phyloP scores from a whole-genome alignment of 64 coral and sea anemone genomes.

The Stichodactyla mertensii region DNA sequence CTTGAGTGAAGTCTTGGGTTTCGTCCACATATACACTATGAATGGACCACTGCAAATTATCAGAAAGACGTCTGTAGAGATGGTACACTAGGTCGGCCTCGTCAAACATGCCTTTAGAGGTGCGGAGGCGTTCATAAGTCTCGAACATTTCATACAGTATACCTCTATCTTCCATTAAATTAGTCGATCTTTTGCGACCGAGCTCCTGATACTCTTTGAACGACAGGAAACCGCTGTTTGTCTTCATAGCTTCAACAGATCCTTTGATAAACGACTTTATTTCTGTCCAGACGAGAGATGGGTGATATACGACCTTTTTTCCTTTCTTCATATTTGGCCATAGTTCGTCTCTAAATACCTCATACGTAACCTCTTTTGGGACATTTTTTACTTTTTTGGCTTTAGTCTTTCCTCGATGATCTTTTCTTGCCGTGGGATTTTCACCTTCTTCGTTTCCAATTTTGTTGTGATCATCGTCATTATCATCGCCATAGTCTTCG shows the following conservation, averaged over 20 bases:
- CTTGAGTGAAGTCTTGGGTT: slow-evolving; percentile 98
- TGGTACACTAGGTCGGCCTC: slow-evolving; percentile 81
- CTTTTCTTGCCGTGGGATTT: neutral
- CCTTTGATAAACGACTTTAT: slow-evolving; percentile 98
- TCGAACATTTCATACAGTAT: slow-evolving; percentile 71
- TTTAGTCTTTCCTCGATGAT: neutral
- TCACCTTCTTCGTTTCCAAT: slow-evolving; percentile 41
- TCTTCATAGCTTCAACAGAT: slow-evolving; percentile 72
- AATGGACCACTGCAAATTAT: slow-evolving; percentile 69
- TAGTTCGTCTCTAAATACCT: slow-evolving; percentile 79
- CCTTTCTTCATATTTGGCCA: slow-evolving; percentile 86
- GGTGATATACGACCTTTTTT: slow-evolving; percentile 59
- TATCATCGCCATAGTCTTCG: neutral
- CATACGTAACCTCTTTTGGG: slow-evolving; percentile 65
- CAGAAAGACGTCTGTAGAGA: slow-evolving; percentile 49
- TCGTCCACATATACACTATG: slow-evolving; percentile 92
- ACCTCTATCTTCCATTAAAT: slow-evolving; percentile 76
- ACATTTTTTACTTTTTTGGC: slow-evolving; percentile 27
- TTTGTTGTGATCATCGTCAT: too few relatives aligned
- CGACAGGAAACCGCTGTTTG: slow-evolving; percentile 48
- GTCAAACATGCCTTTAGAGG: slow-evolving; percentile 70
- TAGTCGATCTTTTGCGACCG: slow-evolving; percentile 84
- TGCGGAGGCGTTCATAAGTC: slow-evolving; percentile 60
- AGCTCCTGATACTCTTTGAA: slow-evolving; percentile 67
- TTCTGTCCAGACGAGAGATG: slow-evolving; percentile 95